Base-by-base conservation (phyloP, 2,888 invertebrate species). In the Aleiodes leptofemur region DNA sequence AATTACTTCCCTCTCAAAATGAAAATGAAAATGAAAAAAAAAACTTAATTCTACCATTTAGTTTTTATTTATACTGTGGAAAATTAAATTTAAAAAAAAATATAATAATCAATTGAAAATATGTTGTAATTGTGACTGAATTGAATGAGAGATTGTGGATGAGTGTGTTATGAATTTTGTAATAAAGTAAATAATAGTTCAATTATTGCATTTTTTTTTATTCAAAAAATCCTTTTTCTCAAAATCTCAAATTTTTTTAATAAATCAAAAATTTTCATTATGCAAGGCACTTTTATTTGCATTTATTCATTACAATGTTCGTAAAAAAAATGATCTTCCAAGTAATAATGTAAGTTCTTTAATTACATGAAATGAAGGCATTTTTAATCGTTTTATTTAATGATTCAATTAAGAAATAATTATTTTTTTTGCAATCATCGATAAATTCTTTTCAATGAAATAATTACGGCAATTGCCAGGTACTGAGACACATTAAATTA, bases 261-360 rank as follows among this genome's bases (percentile, higher is more conserved):
- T 73, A 66, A 29, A 69, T 29, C 51, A 11, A 7, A 50, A 69
- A 72, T 76, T 50, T 14, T 23, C 68, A 72, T 16, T 84, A 84
- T 81, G 78, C 70, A 85, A 87, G 86, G 85, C 85, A 87, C 83
- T 85, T 87, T 86, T 86, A 87, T 87, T 86, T 79, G 73, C n/a
- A 23, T 56, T 56, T 8, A 29, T 14, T 56, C 23, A 56, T 56
- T 56, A 56, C 56, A 56, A 56, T 56, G 43, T 8, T 55, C 56
- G 64, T 64, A 38, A 64, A 64, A 84, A 85, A 82, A 84, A 84
- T 82, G 83, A 81, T 83, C 81, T 83, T 80, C 76, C 9, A 55
- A 74, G 59, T 14, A 68, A 48, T 56, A 61, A 57, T 43, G 48
- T 14, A 23, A 69, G 72, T 73, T 73, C 38, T 48, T 48, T 72